phyloP scores from a whole-genome alignment of 2,888 invertebrate species.

The Thalpophila matura region DNA sequence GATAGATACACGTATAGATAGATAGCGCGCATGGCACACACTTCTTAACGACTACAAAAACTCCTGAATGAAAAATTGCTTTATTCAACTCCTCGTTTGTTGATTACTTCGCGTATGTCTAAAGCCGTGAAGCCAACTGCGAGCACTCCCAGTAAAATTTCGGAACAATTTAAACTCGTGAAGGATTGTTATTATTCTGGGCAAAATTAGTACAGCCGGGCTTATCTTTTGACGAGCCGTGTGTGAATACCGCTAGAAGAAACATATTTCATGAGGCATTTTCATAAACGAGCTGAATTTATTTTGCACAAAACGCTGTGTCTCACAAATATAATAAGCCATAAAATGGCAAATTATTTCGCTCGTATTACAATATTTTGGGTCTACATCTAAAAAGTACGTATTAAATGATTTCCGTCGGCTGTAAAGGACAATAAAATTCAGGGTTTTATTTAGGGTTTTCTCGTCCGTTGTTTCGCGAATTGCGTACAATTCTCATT shows the following conservation, averaged over 20 bases:
- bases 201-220: constrained; percentile 50
- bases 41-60: constrained; percentile 32
- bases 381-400: constrained; percentile 16
- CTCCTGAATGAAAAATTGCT: constrained; percentile 40
- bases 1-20: background rate
- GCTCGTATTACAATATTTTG: constrained; percentile 20
- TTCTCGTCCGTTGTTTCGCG: constrained; percentile 25
- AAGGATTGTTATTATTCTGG: constrained; percentile 57
- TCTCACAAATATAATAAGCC: constrained; percentile 40
- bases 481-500: constrained; percentile 39
- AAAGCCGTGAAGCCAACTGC: constrained; percentile 19
- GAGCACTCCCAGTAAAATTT: constrained; percentile 25
- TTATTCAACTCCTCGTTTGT: constrained; percentile 23
- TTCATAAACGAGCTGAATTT: constrained; percentile 44
- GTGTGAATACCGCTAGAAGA: constrained; percentile 56
- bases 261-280: constrained; percentile 54
- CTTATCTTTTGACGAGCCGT: constrained; percentile 62
- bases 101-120: constrained; percentile 33
- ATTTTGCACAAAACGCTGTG: constrained; percentile 43
- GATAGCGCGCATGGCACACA: background rate
- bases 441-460: too few species aligned
- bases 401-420: constrained; percentile 28
- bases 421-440: constrained; percentile 29
- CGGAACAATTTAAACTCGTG: constrained; percentile 49
- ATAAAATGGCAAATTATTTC: constrained; percentile 53